These are phyloP conservation scores for Sycophila sp. DNA, from an alignment of 1,140 invertebrate species.

Conservation along the genomic window DNA sequence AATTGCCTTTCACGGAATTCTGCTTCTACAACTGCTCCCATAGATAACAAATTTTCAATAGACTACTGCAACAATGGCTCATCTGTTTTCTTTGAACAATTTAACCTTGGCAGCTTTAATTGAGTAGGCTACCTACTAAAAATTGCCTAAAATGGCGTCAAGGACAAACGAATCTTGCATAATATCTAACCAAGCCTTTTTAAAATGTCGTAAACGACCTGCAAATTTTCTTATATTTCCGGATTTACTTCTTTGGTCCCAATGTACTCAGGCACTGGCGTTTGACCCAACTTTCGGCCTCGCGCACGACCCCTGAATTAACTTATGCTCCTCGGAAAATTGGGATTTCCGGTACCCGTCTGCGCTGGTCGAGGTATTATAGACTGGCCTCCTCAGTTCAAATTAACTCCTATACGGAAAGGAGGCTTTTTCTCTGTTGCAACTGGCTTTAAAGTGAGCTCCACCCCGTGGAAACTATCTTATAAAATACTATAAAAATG, in stretches of 20 bases:
- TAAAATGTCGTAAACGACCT: neutral
- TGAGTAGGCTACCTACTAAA: neutral
- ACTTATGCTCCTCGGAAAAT: neutral
- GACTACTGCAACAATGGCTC: neutral
- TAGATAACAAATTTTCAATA: conserved; percentile 5
- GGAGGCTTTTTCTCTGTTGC: neutral
- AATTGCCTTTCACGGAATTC: neutral
- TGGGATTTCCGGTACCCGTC: neutral
- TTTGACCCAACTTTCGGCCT: neutral
- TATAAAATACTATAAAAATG: too few species aligned
- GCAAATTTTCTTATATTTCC: neutral
- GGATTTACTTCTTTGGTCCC: neutral
- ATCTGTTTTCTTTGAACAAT: neutral
- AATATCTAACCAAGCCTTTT: neutral
- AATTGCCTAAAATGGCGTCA: neutral
- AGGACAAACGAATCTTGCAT: neutral
- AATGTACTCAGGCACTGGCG: neutral
- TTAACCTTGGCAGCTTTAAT: neutral
- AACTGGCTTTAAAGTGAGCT: neutral
- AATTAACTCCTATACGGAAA: neutral
- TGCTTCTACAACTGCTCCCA: conserved; percentile 21
- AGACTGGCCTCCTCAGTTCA: neutral
- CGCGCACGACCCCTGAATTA: neutral
- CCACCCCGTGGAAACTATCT: too few species aligned
- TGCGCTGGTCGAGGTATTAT: neutral